phyloP scores from a whole-genome alignment of 2,113 vertebrate species.

The Plecturocebus donacophilus region DNA sequence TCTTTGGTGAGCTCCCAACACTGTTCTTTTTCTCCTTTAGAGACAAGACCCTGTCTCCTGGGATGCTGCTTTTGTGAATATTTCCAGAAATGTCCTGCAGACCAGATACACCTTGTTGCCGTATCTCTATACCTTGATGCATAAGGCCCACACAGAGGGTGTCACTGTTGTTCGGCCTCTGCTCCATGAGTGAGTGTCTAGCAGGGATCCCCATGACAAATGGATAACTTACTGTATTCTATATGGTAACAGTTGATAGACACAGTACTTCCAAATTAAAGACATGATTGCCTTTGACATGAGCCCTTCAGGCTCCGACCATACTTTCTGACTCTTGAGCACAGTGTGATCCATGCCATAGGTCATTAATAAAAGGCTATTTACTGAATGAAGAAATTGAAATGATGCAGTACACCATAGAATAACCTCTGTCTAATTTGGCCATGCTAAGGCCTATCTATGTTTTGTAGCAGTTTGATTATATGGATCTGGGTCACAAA shows the following conservation, averaged over 20 bases:
- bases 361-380: not conserved
- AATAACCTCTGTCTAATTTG: not conserved
- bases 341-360: not conserved
- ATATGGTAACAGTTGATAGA: rapidly evolving
- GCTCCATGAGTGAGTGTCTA: slow-evolving; percentile 91
- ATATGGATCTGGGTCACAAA: not conserved
- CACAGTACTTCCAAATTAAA: not conserved
- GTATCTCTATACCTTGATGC: slow-evolving; percentile 93
- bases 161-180: slow-evolving; percentile 92
- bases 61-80: slow-evolving; percentile 73
- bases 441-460: not conserved
- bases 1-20: not conserved
- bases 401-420: not conserved
- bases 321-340: not conserved
- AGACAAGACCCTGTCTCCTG: slow-evolving; percentile 94
- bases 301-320: not conserved
- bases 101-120: slow-evolving; percentile 93
- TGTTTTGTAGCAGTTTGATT: not conserved
- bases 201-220: rapidly evolving
- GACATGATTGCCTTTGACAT: not conserved
- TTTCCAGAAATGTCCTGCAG: slow-evolving; percentile 87
- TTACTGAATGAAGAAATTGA: not conserved
- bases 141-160: slow-evolving; percentile 87
- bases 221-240: not conserved
- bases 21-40: slow-evolving; percentile 74